These are phyloP conservation scores for Microplitis deprimator DNA, from an alignment of 2,888 invertebrate genomes.

Conservation along the genomic window DNA sequence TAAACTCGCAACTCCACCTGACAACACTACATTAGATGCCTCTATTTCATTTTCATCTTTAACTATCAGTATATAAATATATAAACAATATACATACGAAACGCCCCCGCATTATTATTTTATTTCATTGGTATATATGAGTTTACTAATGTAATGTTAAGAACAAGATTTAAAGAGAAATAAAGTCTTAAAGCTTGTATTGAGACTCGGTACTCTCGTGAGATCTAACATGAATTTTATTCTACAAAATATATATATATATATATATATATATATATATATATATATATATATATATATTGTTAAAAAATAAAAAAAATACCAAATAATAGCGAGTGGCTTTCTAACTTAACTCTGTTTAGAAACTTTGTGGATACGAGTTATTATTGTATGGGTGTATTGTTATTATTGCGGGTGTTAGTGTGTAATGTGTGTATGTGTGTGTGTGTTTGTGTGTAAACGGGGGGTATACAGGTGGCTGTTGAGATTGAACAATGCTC, in stretches of 20 bases:
- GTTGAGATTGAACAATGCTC: slow-evolving; percentile 61
- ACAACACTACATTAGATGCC: slow-evolving; percentile 1
- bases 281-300: neutral
- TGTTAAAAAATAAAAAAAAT: neutral
- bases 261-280: neutral
- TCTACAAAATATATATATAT: neutral
- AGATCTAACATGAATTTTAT: neutral
- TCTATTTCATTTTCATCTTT: neutral
- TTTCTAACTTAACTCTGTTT: neutral
- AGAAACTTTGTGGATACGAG: neutral
- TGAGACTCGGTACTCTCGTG: neutral
- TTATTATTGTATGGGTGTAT: neutral
- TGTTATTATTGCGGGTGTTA: neutral
- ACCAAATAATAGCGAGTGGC: neutral
- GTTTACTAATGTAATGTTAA: neutral
- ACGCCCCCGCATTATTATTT: neutral
- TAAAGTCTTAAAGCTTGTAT: too few relatives aligned
- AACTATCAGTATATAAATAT: neutral
- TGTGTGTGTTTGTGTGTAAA: neutral
- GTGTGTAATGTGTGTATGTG: neutral
- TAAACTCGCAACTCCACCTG: neutral
- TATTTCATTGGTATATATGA: neutral
- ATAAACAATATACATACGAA: neutral
- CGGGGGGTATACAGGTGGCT: slow-evolving; percentile 57
- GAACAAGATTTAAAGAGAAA: too few relatives aligned